A percentile compares a stretch with the other conserved stretches of the same genome.
These are phyloP conservation scores for Drosophila diplacantha DNA, from an alignment of 2,888 invertebrate species.

Conservation along the genomic window DNA sequence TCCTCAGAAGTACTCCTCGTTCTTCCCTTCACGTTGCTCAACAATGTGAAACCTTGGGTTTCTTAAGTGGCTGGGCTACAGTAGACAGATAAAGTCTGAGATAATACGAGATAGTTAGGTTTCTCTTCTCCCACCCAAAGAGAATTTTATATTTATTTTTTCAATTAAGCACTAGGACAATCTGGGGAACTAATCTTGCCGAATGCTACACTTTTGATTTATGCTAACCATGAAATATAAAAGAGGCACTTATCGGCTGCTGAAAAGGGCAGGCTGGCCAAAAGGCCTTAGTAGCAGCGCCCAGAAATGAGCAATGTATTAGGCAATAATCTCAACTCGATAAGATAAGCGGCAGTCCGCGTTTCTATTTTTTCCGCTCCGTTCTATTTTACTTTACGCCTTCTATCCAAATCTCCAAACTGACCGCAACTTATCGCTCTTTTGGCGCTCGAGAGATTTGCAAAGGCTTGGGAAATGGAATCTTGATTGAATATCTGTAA, in stretches of 20 bases:
- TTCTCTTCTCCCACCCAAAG: background rate
- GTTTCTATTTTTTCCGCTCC: constrained; percentile 11
- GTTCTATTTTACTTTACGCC: background rate
- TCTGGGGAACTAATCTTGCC: constrained; percentile 1
- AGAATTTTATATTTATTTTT: constrained; percentile 1
- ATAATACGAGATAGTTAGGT: constrained; percentile 20
- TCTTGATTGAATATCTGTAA: constrained; percentile 27
- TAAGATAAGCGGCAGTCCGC: constrained; percentile 47
- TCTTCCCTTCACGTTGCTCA: constrained; percentile 23
- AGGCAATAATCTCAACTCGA: constrained; percentile 62
- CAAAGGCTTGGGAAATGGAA: constrained; percentile 24
- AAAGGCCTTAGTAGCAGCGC: constrained; percentile 39
- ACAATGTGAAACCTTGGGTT: constrained; percentile 19
- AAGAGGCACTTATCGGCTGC: constrained; percentile 9
- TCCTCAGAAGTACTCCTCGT: background rate
- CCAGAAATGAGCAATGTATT: constrained; percentile 53
- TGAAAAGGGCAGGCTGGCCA: background rate
- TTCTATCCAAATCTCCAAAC: constrained; percentile 17
- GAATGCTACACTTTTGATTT: constrained; percentile 29
- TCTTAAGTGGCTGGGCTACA: constrained; percentile 2
- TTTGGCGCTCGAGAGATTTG: constrained; percentile 22
- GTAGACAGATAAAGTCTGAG: constrained; percentile 18
- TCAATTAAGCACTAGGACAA: constrained; percentile 19
- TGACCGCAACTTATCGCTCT: constrained; percentile 39
- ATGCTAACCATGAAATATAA: constrained; percentile 25